Evolutionary conservation across 2,113 vertebrate genomes (phyloP).

Genomic region (Petromus typicus): DNA sequence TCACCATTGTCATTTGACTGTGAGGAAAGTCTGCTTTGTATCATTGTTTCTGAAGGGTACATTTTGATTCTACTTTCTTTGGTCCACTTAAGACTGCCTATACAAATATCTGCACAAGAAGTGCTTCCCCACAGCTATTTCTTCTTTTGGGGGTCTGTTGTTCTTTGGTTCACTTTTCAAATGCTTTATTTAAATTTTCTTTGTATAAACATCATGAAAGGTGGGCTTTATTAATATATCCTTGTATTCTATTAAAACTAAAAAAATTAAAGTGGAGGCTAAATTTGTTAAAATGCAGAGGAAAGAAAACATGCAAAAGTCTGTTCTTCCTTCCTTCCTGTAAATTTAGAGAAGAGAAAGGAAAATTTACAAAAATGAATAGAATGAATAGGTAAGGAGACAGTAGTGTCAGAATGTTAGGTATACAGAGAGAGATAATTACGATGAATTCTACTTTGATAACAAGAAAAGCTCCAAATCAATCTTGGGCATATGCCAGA

Average conservation of each 20-base stretch:
- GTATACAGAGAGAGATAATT: neutral
- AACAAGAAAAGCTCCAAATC: neutral
- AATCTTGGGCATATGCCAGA: neutral
- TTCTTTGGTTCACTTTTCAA: neutral
- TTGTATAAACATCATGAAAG: neutral
- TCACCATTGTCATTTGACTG: neutral
- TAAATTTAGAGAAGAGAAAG: neutral
- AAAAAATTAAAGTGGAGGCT: neutral
- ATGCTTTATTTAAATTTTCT: neutral
- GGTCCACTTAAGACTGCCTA: neutral
- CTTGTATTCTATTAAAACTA: no score
- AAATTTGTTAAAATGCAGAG: neutral
- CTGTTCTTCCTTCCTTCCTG: neutral
- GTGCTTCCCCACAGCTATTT: no score
- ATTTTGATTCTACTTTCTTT: neutral
- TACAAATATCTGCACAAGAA: neutral
- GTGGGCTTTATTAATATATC: no score
- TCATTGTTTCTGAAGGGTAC: neutral
- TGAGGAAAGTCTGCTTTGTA: conserved; percentile 8
- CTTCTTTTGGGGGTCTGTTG: accelerated
- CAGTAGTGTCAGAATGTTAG: neutral
- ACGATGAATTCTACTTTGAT: neutral
- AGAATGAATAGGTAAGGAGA: neutral
- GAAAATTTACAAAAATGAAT: neutral
- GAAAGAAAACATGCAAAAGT: neutral